Percentiles rank a stretch among this genome's conserved stretches.
Conservation (phyloP, 2,888 invertebrate genomes). For the Trissoscelio sp. region DNA sequence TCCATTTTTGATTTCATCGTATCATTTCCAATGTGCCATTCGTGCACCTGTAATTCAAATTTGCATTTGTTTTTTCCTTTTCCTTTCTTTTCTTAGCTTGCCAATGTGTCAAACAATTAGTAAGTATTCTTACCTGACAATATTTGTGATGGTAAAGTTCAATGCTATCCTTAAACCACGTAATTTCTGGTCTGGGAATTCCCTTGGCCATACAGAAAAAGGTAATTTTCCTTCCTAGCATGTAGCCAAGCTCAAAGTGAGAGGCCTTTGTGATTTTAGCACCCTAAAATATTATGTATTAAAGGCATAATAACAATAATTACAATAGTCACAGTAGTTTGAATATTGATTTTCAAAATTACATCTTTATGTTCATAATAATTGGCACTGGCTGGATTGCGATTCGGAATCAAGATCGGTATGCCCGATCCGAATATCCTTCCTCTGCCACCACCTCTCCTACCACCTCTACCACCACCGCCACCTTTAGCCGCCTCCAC, state of each 20-base stretch:
- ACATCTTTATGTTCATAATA: constrained; percentile 88
- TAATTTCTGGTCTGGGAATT: constrained; percentile 89
- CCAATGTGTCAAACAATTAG: too few species aligned
- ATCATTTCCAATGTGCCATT: too few species aligned
- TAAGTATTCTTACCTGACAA: constrained; percentile 86
- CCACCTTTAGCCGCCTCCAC: constrained; percentile 69
- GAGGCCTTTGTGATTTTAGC: constrained; percentile 89
- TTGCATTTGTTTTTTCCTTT: too few species aligned
- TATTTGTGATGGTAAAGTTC: constrained; percentile 89
- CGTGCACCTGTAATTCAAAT: too few species aligned
- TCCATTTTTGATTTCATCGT: too few species aligned
- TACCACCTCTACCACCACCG: constrained; percentile 63
- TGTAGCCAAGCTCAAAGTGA: constrained; percentile 89
- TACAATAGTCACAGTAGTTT: neutral
- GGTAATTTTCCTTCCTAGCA: constrained; percentile 90
- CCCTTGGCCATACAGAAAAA: constrained; percentile 91
- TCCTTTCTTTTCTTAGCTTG: too few species aligned
- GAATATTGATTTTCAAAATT: constrained; percentile 78
- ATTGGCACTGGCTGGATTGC: constrained; percentile 85
- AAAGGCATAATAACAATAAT: neutral
- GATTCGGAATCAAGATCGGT: constrained; percentile 85
- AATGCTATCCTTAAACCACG: constrained; percentile 91
- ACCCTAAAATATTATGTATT: too few species aligned
- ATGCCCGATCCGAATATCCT: constrained; percentile 84
- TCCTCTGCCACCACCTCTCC: constrained; percentile 78